Base-by-base conservation (phyloP, 1,140 invertebrate species). In the Euschistus heros region DNA sequence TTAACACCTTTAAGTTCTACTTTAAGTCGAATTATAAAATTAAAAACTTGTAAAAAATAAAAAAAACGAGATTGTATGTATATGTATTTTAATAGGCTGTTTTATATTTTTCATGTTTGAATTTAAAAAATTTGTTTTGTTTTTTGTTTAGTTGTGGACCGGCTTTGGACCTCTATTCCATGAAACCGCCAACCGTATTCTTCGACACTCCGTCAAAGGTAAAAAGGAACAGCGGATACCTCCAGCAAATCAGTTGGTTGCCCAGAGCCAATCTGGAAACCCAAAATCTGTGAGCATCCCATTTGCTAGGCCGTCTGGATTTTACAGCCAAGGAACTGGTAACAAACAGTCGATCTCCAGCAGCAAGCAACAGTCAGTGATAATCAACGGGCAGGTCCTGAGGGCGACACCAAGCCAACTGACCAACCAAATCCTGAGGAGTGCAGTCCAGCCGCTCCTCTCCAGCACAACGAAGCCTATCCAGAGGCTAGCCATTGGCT, bases 61-160 rank as follows among this genome's bases (percentile, higher is more conserved):
- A n/a, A n/a, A n/a, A n/a, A n/a, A n/a, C n/a, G n/a, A n/a, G n/a
- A n/a, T n/a, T n/a, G n/a, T n/a, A n/a, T n/a, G n/a, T n/a, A n/a
- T n/a, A n/a, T n/a, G n/a, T n/a, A n/a, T n/a, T n/a, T n/a, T n/a
- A n/a, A n/a, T n/a, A n/a, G n/a, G n/a, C n/a, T n/a, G n/a, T n/a
- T n/a, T n/a, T n/a, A n/a, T n/a, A n/a, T n/a, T n/a, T n/a, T n/a
- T n/a, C n/a, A n/a, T n/a, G n/a, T n/a, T n/a, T n/a, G n/a, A n/a
- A n/a, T n/a, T n/a, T n/a, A n/a, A n/a, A n/a, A n/a, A n/a, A n/a
- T 17, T 50, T n/a, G 18, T 22, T 62, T 63, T 63, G n/a, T 52
- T 42, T 57, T 57, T 30, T 64, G 64, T 17, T 14, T 57, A 69
- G 69, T 50, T 68, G 57, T 69, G 69, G 69, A 62, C 66, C 6